phyloP scores from a whole-genome alignment of 2,113 vertebrate genomes.

The Sander lucioperca region DNA sequence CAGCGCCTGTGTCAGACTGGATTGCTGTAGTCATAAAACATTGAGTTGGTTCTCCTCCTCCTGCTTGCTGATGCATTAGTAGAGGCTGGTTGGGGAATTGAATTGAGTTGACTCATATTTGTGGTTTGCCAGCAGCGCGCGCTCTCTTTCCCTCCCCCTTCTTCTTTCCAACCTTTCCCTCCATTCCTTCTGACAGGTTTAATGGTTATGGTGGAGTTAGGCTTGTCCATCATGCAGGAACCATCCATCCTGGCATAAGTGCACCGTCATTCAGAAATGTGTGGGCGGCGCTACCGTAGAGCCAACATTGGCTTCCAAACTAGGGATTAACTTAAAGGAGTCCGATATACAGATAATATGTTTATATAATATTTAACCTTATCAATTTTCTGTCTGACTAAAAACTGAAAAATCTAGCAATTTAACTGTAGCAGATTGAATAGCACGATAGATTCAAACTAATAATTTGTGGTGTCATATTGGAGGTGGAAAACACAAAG shows the following conservation, averaged over 20 bases:
- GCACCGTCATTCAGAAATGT: conserved; percentile 20
- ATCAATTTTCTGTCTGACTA: background rate
- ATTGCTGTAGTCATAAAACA: conserved; percentile 53
- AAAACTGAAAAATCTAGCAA: background rate
- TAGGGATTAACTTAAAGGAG: background rate
- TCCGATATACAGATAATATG: background rate
- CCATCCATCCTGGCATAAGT: conserved; percentile 4
- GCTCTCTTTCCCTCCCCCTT: background rate
- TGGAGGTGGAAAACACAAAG: background rate
- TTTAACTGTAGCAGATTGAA: background rate
- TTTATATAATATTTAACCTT: background rate
- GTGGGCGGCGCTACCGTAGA: background rate
- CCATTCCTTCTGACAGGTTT: conserved; percentile 6
- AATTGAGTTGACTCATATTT: conserved; percentile 53
- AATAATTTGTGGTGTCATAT: background rate
- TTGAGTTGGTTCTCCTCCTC: background rate
- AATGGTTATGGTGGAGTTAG: conserved; percentile 30
- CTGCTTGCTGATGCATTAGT: conserved; percentile 31
- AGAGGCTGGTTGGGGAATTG: conserved; percentile 29
- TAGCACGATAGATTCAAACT: background rate
- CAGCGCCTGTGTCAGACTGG: background rate
- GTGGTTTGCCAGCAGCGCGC: conserved; percentile 55
- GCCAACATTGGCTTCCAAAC: background rate
- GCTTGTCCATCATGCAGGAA: background rate
- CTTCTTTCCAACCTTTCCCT: background rate